Base-by-base conservation (phyloP, 2,888 invertebrate species). In the Drosophila nr. fundita region DNA sequence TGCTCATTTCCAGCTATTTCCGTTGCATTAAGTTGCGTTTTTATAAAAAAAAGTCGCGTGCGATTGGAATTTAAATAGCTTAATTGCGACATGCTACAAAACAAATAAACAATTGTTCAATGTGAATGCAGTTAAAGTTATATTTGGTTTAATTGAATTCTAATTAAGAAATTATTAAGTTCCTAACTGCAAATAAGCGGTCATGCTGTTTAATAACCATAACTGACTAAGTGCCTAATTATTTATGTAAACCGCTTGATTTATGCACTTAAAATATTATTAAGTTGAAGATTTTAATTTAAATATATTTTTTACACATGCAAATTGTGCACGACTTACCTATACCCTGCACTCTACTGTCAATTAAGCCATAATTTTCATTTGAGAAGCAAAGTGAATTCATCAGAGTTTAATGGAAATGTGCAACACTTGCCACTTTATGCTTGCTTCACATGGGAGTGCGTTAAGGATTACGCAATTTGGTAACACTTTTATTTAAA, bases 401-500 rank as follows among this genome's bases (percentile, higher is more conserved):
- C 4, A 32, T 21, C 10, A 34, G 24, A n/a, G 29, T 6, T 38
- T 7, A 27, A 34, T 15, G 10, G 6, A 29, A 40, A 61, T 64
- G 49, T 61, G 63, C 75, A 38, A 58, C 68, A 74, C 68, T 53
- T 48, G 38, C 5, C 21, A 58, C 21, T 11, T 21, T 15, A 5
- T 27, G 34, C 42, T 13, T 34, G 36, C 63, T 29, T 54, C 32
- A 54, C 38, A 38, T 8, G 18, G 53, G 40, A 61, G 38, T 53
- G 38, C 40, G 30, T 40, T 30, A n/a, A n/a, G 45, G 30, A 40
- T 63, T 66, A 58, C 69, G 84, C 73, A 68, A 77, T 58, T 68
- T 63, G 75, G 66, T 24, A 78, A 73, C 70, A 69, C 81, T 80
- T 76, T 79, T 80, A 65, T 67, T 65, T 30, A 21, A 27, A 21